Base-by-base conservation (phyloP, 1,140 invertebrate species). In the Pemphigus obesinymphae region DNA sequence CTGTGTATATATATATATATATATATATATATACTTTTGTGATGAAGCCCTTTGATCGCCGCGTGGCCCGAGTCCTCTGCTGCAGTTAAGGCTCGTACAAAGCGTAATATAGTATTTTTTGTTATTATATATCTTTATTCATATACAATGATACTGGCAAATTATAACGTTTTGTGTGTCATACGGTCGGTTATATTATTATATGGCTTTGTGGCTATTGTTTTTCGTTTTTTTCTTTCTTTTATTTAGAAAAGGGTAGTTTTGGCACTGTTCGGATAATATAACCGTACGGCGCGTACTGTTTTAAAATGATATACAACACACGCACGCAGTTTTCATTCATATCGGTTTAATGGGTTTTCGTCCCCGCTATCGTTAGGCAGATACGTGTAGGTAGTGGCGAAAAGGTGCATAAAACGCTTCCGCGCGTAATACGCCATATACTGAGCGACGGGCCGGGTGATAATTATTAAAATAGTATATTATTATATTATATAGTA, bases 141-240 rank as follows among this genome's bases (percentile, higher is more conserved):
- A 31, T n/a, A 37, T 13, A 37, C 11, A 66, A 66, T 26, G 66
- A 45, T 45, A 70, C n/a, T 70, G 37, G 37, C 37, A 45, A 43
- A 70, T 70, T 43, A 70, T 70, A 70, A 43, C 66, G 63, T 70
- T 43, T 70, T 45, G 40, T 70, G 37, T 70, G 37, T 43, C 66
- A 43, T 45, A 45, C 37, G 37, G 66, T 70, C 66, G 66, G 37
- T 70, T 45, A 20, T 45, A 70, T 70, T 70, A n/a, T n/a, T n/a
- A n/a, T n/a, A 70, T 23, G 37, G 37, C 37, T 70, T 70, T 70
- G 26, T 70, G 37, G 66, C 40, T 45, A 45, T 70, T 70, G 37
- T 70, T 43, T 45, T 7, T 11, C 10, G 13, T 11, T 45, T 5
- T 45, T 45, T 45, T 11, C 8, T 45, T 40, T 40, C 3, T 40